phyloP scores from a whole-genome alignment of 64 coral and sea anemone genomes.

The Catalaphyllia jardinei region DNA sequence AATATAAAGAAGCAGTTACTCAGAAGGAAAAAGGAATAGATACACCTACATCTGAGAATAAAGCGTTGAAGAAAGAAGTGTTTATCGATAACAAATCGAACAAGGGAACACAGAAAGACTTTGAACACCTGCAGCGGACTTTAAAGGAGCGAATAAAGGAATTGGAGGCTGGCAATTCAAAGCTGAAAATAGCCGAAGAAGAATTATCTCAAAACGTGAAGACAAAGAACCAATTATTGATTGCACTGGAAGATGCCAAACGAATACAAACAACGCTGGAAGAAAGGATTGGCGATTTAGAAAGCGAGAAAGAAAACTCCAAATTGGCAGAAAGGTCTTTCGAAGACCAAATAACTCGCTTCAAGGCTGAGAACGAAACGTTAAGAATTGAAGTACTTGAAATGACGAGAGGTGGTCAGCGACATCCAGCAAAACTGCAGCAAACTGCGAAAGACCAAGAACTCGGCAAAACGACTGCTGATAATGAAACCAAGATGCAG shows the following conservation, averaged over 20 bases:
- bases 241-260: constrained; percentile 26
- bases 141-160: constrained; percentile 3
- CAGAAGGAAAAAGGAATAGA: neutral
- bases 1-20: constrained; percentile 20
- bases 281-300: neutral
- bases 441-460: neutral
- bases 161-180: constrained; percentile 14
- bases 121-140: neutral
- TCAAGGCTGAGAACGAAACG: neutral
- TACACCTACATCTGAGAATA: neutral
- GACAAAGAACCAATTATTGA: neutral
- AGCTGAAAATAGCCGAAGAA: neutral
- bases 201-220: neutral
- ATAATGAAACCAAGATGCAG: constrained; percentile 33
- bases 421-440: neutral
- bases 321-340: neutral
- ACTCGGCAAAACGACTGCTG: neutral
- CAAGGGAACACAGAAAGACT: neutral
- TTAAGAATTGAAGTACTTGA: neutral
- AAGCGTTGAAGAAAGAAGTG: neutral
- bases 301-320: constrained; percentile 14
- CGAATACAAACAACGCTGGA: constrained; percentile 1
- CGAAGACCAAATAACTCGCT: neutral
- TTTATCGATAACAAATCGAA: neutral
- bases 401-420: neutral